Evolutionary conservation across 1,140 invertebrate genomes (phyloP).

Genomic region (Hyles euphorbiae): DNA sequence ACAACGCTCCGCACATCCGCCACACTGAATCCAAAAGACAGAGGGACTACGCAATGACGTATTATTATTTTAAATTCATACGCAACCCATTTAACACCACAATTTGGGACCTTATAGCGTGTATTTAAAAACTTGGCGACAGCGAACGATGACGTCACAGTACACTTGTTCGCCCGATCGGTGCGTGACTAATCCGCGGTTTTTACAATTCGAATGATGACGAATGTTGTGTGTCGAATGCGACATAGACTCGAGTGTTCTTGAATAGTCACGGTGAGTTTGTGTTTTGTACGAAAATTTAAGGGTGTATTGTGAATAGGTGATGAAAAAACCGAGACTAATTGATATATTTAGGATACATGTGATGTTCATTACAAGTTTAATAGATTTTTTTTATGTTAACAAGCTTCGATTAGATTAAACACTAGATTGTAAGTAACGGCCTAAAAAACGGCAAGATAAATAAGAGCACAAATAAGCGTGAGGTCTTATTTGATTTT

Average conservation of each 20-base stretch:
- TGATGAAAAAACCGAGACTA: background rate
- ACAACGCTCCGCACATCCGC: constrained; percentile 53
- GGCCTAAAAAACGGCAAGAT: no score
- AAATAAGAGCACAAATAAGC: no score
- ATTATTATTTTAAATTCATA: constrained; percentile 71
- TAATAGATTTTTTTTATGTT: no score
- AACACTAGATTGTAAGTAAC: no score
- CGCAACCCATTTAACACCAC: constrained; percentile 23
- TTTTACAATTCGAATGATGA: constrained; percentile 60
- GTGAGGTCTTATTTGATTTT: no score
- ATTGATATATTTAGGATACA: no score
- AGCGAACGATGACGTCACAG: constrained; percentile 50
- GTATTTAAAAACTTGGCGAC: background rate
- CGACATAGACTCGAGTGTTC: background rate
- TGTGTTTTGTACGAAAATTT: background rate
- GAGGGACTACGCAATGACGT: constrained; percentile 56
- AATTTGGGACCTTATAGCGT: constrained; percentile 26
- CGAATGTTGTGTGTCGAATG: constrained; percentile 22
- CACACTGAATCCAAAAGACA: constrained; percentile 64
- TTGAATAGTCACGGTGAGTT: constrained; percentile 7
- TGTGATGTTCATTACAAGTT: no score
- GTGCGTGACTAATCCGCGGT: constrained; percentile 59
- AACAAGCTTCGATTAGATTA: no score
- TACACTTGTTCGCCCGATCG: constrained; percentile 59
- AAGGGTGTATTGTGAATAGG: background rate